phyloP scores from a whole-genome alignment of 2,113 vertebrate species.

The Macroglossus sobrinus region DNA sequence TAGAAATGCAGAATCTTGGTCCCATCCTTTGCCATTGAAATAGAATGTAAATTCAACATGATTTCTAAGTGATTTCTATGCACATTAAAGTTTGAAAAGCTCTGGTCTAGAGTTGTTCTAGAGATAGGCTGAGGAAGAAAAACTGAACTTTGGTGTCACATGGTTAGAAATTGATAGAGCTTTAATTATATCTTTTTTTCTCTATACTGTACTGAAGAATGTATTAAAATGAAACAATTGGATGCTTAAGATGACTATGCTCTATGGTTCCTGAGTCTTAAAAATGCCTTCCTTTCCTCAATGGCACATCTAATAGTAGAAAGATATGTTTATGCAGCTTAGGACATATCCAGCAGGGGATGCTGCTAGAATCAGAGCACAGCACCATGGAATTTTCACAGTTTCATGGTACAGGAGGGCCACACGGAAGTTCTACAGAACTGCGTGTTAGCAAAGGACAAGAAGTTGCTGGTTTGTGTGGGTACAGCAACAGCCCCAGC shows the following conservation, averaged over 20 bases:
- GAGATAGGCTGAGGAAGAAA: not conserved
- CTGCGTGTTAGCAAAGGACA: not conserved
- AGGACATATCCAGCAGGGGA: not conserved
- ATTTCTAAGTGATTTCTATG: not conserved
- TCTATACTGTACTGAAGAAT: not conserved
- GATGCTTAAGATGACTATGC: not conserved
- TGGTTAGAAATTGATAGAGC: not conserved
- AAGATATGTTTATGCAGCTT: not conserved
- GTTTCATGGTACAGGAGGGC: rapidly evolving
- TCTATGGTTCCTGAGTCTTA: not conserved
- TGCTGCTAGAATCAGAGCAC: not conserved
- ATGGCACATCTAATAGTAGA: not conserved
- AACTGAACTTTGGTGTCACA: not conserved
- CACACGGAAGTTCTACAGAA: rapidly evolving
- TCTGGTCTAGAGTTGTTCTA: not conserved
- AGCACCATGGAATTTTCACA: not conserved
- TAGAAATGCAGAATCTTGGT: not conserved
- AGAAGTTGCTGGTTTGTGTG: not conserved
- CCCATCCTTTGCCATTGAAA: not conserved
- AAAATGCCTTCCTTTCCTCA: not conserved
- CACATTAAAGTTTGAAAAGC: not conserved
- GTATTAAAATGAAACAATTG: not conserved
- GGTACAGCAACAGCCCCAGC: no score
- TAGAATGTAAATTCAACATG: not conserved
- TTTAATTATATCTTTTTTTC: not conserved